Conservation (phyloP, 2,888 invertebrate species). For the Ceratothoa steindachneri region DNA sequence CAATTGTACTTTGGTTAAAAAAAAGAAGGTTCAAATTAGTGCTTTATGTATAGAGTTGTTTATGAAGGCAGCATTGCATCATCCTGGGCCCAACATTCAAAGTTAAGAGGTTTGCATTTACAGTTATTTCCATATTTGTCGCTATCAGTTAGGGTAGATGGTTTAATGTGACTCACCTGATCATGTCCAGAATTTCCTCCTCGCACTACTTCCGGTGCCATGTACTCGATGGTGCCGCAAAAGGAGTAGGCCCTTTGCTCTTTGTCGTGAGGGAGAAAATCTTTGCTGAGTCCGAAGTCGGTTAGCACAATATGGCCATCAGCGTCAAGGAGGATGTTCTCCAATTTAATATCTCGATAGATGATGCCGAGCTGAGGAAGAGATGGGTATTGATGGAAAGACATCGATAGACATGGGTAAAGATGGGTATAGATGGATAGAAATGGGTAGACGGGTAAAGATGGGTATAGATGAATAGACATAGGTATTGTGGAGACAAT, state of each 20-base stretch:
- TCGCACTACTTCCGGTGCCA: conserved; percentile 81
- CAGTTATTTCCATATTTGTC: too few relatives aligned
- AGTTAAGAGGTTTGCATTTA: too few relatives aligned
- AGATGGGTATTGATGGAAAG: background rate
- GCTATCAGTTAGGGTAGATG: too few relatives aligned
- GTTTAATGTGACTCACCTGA: too few relatives aligned
- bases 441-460: background rate
- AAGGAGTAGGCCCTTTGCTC: conserved; percentile 81
- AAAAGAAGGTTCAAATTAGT: too few relatives aligned
- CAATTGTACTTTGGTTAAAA: too few relatives aligned
- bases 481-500: too few relatives aligned
- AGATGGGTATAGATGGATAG: background rate
- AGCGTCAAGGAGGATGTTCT: conserved; percentile 90
- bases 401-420: background rate
- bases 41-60: too few relatives aligned
- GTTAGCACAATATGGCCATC: conserved; percentile 94
- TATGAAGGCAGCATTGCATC: too few relatives aligned
- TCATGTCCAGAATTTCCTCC: conserved; percentile 88
- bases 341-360: conserved; percentile 94
- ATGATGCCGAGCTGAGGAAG: conserved; percentile 84
- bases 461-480: background rate
- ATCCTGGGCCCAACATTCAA: too few relatives aligned
- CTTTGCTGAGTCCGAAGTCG: conserved; percentile 96
- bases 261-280: conserved; percentile 68
- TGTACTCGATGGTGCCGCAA: conserved; percentile 97